Evolutionary conservation across 2,888 invertebrate genomes (phyloP), one percentile per base, ranked within the genome.

Genomic region (Lamellibrachia columna): DNA sequence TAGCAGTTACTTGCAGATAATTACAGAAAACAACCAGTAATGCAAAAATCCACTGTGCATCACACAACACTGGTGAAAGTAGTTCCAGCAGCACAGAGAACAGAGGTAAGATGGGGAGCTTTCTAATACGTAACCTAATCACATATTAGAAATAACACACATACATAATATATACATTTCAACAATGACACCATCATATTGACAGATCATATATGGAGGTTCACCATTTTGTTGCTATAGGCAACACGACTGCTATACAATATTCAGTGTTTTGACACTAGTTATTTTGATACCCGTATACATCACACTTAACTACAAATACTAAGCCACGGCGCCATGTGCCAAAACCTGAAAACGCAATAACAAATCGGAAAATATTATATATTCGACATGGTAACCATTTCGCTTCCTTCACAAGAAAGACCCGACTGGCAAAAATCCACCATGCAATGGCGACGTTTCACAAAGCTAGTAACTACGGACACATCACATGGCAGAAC

Each of bases 241-340:
- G 75, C 75, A 75, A 75, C 75, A 75, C 75, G 75, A 75, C 75
- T 75, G 75, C 75, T 75, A 15, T 75, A 75, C 75, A 75, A 75
- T 75, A 75, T 75, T 75, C 75, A 75, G 75, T 75, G 75, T 75
- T 75, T 15, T 75, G 75, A 75, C 75, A 75, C 75, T 75, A 75
- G 75, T 75, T 75, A 75, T 75, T 75, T 75, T 75, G 75, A 75
- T 75, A 75, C 75, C 75, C 75, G 75, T 75, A 75, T 75, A 75
- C 75, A 75, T 75, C 75, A 75, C 75, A 75, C 75, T 75, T 75
- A 75, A 22, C 75, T 75, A 75, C 75, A 75, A 75, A 75, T 75
- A 75, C 75, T 75, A 75, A 75, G 75, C 75, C 75, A 75, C 75
- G 22, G 75, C 75, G 75, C 75, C 75, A 75, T n/a, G 75, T 75